phyloP scores from a whole-genome alignment of 2,113 vertebrate species.

The Hippoglossus stenolepis region DNA sequence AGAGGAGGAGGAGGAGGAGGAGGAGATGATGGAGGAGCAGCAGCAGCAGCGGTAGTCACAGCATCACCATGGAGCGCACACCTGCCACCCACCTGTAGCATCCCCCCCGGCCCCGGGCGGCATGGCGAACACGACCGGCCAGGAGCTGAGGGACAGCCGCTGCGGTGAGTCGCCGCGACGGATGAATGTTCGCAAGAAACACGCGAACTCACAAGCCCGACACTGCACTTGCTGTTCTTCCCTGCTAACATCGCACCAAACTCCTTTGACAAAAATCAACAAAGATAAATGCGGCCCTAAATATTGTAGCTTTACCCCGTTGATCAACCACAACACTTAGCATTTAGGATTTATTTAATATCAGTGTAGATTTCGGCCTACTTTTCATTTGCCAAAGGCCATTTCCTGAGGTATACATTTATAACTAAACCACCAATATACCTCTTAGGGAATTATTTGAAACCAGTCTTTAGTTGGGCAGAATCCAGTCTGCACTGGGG shows the following conservation, averaged over 20 bases:
- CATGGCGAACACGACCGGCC: constrained; percentile 68
- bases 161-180: constrained; percentile 50
- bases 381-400: background rate
- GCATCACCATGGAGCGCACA: constrained; percentile 66
- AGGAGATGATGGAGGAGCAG: constrained; percentile 21
- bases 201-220: background rate
- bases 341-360: background rate
- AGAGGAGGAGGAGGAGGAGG: constrained; percentile 44
- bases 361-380: background rate
- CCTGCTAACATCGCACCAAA: background rate
- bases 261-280: background rate
- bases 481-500: background rate
- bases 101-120: constrained; percentile 14
- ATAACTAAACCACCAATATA: no score
- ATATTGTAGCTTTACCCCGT: background rate
- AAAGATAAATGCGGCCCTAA: rapidly evolving
- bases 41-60: constrained; percentile 27
- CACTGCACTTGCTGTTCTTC: background rate
- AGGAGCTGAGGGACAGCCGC: constrained; percentile 37
- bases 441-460: no score
- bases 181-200: background rate
- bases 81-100: constrained; percentile 77
- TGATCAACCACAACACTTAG: rapidly evolving
- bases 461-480: background rate
- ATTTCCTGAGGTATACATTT: no score